Evolutionary conservation across 1,140 invertebrate genomes (phyloP), one percentile per base, ranked within the genome.

Genomic region (Aphelinus certus): DNA sequence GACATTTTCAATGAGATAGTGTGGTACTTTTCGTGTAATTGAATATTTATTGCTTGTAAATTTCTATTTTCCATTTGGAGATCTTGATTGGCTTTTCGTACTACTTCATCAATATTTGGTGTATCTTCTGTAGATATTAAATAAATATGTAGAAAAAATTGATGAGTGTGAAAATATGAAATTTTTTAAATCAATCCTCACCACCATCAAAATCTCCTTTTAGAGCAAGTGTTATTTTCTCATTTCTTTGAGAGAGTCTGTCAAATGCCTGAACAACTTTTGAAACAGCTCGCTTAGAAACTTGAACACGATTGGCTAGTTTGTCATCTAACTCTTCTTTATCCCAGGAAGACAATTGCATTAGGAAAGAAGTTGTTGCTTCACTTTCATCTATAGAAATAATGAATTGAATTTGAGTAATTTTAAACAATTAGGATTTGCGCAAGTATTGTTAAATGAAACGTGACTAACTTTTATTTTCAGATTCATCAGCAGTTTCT

Each of bases 201-300:
- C 90, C 90, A 82, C 90, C 92, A 83, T 93, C 91, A 51, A 91
- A 87, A 84, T 96, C 94, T 63, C 94, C 95, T 88, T 96, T 96
- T 4, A 98, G 91, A 7, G 95, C 94, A 77, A 93, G 89, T 57
- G 95, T 95, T 75, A 97, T 94, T 87, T 97, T 97, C 83, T 97
- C 95, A 90, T 97, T 97, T 81, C 96, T 91, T 85, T 97, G 96
- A 87, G 96, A 95, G 70, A 97, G 88, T 57, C 97, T 91, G 88
- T 99, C 97, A 89, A 98, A 98, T 5, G 96, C 97, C 86, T 98
- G 96, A 63, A 98, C 92, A 53, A 99, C 94, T 89, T 98, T 98
- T 3, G 96, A 96, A 66, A 99, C 97, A 47, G 97, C 97, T 79
- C 97, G 88, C 81, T 96, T 96, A 10, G 95, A 96, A 5, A 97